These are phyloP conservation scores for Drosophila pseudoobscura DNA, from an alignment of 1,140 invertebrate genomes.

Conservation along the genomic window DNA sequence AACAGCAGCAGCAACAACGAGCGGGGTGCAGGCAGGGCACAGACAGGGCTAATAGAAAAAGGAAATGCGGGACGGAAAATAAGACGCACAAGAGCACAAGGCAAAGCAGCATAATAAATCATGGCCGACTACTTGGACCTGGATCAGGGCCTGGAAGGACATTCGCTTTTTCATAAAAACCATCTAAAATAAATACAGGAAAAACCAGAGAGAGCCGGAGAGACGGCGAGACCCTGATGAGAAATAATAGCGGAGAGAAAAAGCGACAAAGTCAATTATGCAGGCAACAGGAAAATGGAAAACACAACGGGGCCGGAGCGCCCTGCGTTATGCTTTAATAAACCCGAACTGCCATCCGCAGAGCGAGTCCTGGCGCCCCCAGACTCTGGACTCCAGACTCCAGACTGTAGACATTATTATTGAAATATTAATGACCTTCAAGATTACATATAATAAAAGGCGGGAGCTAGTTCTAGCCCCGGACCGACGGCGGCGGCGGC, in stretches of 20 bases:
- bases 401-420: constrained; percentile 65
- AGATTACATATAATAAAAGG: constrained; percentile 41
- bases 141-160: constrained; percentile 29
- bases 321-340: constrained; percentile 56
- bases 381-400: constrained; percentile 28
- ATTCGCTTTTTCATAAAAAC: constrained; percentile 35
- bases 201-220: neutral
- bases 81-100: neutral
- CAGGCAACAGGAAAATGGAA: constrained; percentile 48
- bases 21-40: constrained; percentile 4
- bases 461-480: neutral
- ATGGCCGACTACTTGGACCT: constrained; percentile 42
- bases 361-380: constrained; percentile 5
- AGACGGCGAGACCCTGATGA: constrained; percentile 27
- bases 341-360: constrained; percentile 47
- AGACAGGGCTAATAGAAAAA: constrained; percentile 41
- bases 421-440: constrained; percentile 77
- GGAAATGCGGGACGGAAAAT: constrained; percentile 25
- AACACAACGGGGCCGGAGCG: constrained; percentile 16
- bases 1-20: neutral
- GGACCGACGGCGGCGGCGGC: constrained; percentile 17
- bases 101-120: constrained; percentile 45
- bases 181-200: constrained; percentile 42
- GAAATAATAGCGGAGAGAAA: constrained; percentile 64
- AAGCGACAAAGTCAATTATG: constrained; percentile 80